Evolutionary conservation across 2,797 vertebrate species (phyloP).

Genomic region (Coregonus suidteri): DNA sequence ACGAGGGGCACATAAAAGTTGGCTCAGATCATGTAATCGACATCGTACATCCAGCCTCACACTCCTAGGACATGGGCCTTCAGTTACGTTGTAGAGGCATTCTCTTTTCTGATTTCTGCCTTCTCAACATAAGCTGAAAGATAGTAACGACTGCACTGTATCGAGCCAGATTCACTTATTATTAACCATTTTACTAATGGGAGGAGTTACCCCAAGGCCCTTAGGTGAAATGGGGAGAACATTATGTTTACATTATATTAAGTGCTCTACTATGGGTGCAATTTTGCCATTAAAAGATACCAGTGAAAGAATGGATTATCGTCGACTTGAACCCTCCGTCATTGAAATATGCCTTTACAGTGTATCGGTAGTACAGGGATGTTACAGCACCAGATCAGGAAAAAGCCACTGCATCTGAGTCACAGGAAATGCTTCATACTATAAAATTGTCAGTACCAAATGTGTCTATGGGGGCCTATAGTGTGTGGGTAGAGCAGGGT

Average conservation of each 20-base stretch:
- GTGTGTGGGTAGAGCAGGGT: too few relatives aligned
- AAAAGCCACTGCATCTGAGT: too few relatives aligned
- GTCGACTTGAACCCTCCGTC: neutral
- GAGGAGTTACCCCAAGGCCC: conserved; percentile 33
- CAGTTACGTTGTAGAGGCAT: too few relatives aligned
- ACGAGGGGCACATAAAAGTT: conserved; percentile 67
- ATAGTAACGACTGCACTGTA: too few relatives aligned
- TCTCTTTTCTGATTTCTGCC: too few relatives aligned
- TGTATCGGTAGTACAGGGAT: too few relatives aligned
- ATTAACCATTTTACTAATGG: conserved; percentile 41
- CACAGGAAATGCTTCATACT: too few relatives aligned
- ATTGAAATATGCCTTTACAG: too few relatives aligned
- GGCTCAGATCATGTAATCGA: conserved; percentile 60
- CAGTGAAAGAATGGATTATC: conserved; percentile 8
- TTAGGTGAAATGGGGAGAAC: conserved; percentile 35
- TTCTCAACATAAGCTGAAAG: too few relatives aligned
- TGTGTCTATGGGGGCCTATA: too few relatives aligned
- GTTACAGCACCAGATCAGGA: too few relatives aligned
- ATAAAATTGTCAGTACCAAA: too few relatives aligned
- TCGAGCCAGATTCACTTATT: conserved; percentile 44
- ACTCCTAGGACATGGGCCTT: conserved; percentile 50
- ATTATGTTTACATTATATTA: conserved; percentile 34
- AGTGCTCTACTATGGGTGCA: conserved; percentile 45
- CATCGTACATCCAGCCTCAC: conserved; percentile 66
- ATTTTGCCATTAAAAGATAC: conserved; percentile 37